Base-by-base conservation (phyloP, 2,797 vertebrate genomes). In the Gallinago stenura region DNA sequence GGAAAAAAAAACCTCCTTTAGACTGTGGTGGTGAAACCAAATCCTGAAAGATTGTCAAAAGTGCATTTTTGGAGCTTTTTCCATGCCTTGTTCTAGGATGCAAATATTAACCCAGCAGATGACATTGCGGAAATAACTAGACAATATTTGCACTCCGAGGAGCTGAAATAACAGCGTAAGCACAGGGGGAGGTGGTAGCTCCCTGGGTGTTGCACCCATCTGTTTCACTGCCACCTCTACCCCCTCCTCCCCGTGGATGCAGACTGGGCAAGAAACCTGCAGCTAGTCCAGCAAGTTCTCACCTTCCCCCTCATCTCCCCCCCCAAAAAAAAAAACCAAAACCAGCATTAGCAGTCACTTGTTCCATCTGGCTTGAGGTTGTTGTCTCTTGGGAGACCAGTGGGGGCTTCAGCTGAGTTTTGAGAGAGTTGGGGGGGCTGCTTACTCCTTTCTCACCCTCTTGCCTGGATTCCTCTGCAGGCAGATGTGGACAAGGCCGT, bases 401-500 rank as follows among this genome's bases (percentile, higher is more conserved):
- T 20, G 43, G 39, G 13, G 30, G 51, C 28, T 85, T 46, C 21
- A 43, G 45, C 4, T n/a, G 12, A 25, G 10, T 25, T 54, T 25
- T 50, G 51, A 50, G 76, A 33, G 66, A 9, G 16, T 0, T 43
- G 20, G 45, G 12, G 10, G 8, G 8, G 33, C 53, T 21, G 68
- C 15, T 39, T 28, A 1, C 53, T 72, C 33, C 33, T 45, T 39
- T 8, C 72, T 94, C 57, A 96, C 16, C 14, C 22, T 43, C 31
- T 18, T 43, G 11, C 39, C 26, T 4, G 26, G 19, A 16, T 46
- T 84, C 22, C 82, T 93, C 97, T 85, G 25, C 97, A 99, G 99
- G 98, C 97, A 13, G 99, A 99, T 5, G 99, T 99, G 56, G 98
- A 99, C 87, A 99, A 98, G 94, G 99, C 99, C 0, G 99, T 99